Evolutionary conservation across 2,113 vertebrate species (phyloP), one percentile per base, ranked within the genome.

Genomic region (Podarcis muralis): DNA sequence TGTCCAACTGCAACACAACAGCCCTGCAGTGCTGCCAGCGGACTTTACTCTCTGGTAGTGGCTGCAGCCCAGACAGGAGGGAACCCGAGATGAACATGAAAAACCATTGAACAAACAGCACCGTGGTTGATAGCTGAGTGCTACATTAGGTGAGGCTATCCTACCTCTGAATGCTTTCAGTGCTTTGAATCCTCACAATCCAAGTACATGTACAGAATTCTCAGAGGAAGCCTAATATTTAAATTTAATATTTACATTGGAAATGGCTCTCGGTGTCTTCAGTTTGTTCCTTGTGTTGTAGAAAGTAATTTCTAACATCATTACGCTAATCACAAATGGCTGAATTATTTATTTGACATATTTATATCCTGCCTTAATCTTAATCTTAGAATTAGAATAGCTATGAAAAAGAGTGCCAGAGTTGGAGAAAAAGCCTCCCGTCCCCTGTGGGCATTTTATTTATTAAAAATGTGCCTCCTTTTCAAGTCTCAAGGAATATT

Each of bases 271-370:
- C 81, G 89, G 89, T 86, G 71, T 27, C 48, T 48, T 71, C 53
- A 85, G 83, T 76, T 85, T 87, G 74, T 88, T 88, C 37, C 7
- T 82, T 69, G 89, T 91, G 92, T 90, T 83, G 83, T 71, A 81
- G 89, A 86, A 90, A 77, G 83, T 75, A 92, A 85, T 93, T 92
- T 91, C 32, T 95, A 85, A 91, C 92, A 86, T 95, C 94, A 92
- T 92, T 93, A 95, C 94, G 93, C 89, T 85, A 68, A 59, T 90
- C 90, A 83, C 86, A 89, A 96, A 79, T 78, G 86, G 69, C 4
- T 2, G 53, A 93, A 72, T 59, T 83, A 86, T 81, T 66, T 68
- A 83, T 66, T 43, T 15, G 81, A 25, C 37, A 30, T 27, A 43
- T 82, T 40, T 66, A 25, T 25, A 65, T 37, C 59, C 59, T 27